phyloP scores from a whole-genome alignment of 2,113 vertebrate species.

The Rhizomys pruinosus region DNA sequence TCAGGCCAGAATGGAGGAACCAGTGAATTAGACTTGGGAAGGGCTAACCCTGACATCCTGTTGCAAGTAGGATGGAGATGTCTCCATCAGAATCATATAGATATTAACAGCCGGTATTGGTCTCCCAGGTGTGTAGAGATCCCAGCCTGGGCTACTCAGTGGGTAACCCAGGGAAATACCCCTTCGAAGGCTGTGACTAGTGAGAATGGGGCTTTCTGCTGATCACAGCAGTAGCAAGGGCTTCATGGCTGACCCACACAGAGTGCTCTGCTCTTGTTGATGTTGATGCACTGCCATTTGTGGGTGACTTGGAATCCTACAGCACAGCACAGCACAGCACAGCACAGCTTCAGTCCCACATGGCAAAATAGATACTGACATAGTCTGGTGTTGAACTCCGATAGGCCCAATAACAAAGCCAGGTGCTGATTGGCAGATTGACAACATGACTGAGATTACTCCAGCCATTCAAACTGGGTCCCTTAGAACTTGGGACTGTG shows the following conservation, averaged over 20 bases:
- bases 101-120: not conserved
- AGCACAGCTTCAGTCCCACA: not conserved
- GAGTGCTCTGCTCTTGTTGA: rapidly evolving
- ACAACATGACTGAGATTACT: too few species aligned
- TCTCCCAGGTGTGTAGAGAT: not conserved
- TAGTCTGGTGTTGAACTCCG: not conserved
- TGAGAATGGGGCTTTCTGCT: not conserved
- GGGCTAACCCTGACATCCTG: not conserved
- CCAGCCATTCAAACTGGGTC: not conserved
- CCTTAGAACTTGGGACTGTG: not conserved
- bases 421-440: not conserved
- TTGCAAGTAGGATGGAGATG: not conserved
- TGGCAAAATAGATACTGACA: too few species aligned
- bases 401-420: not conserved
- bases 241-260: not conserved
- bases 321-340: too few species aligned
- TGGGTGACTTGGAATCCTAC: not conserved
- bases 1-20: not conserved
- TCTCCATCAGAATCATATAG: not conserved
- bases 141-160: not conserved
- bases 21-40: not conserved
- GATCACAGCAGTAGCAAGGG: not conserved
- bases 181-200: not conserved
- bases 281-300: too few species aligned
- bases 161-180: not conserved